These are phyloP conservation scores for Limnephilus rhombicus DNA, from an alignment of 2,888 invertebrate genomes.

Conservation along the genomic window DNA sequence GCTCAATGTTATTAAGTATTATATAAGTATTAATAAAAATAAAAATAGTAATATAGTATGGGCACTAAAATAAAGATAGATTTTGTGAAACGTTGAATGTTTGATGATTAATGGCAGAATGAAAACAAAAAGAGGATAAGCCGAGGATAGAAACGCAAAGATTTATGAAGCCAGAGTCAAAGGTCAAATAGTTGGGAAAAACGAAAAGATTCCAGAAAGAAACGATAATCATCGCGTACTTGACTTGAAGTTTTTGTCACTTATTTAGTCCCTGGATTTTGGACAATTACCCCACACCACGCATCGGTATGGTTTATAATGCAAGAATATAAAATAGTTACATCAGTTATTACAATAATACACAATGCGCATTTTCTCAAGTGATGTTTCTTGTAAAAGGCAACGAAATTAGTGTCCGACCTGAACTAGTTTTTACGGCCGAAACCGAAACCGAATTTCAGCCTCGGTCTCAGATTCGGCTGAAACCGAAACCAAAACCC, in stretches of 20 bases:
- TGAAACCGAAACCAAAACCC: too few species aligned
- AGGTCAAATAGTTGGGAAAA: neutral
- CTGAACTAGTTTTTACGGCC: too few species aligned
- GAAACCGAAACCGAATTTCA: too few species aligned
- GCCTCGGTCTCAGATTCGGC: too few species aligned
- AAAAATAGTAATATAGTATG: too few species aligned
- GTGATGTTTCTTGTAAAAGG: too few species aligned
- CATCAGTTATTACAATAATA: neutral
- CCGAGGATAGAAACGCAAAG: neutral
- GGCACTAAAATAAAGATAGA: neutral
- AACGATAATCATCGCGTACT: neutral
- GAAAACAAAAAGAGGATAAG: neutral
- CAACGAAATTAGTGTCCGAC: too few species aligned
- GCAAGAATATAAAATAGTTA: neutral
- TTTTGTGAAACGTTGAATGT: neutral
- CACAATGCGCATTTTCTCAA: too few species aligned
- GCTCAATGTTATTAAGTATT: too few species aligned
- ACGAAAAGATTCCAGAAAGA: neutral
- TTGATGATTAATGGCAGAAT: conserved; percentile 1
- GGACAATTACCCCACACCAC: neutral
- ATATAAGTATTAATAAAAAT: too few species aligned
- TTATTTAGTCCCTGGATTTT: neutral
- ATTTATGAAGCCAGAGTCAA: neutral
- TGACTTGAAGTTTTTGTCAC: neutral
- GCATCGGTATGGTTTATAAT: neutral